Evolutionary conservation across 2,113 vertebrate species (phyloP), one percentile per base, ranked within the genome.

Genomic region (Puma concolor): DNA sequence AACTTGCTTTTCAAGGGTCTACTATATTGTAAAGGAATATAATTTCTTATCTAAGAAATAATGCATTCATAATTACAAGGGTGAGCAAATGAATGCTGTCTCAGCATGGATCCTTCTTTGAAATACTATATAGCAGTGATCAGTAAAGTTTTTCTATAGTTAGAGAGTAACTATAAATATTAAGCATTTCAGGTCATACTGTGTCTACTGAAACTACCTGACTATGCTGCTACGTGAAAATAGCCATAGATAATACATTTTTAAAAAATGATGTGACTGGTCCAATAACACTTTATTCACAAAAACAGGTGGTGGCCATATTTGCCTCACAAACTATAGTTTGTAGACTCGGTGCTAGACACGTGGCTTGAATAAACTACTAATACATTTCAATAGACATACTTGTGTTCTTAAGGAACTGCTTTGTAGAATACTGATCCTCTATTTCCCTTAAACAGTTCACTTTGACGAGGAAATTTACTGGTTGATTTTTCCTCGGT

Each of bases 261-360:
- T 29, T 31, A 38, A 69, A 80, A 63, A 63, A 85, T 79, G 12
- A 63, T 77, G 11, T 81, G 33, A 83, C 21, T 50, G 5, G 92
- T 81, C 79, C 77, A 60, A 82, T 81, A 54, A 96, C 85, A 95
- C 38, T 89, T 88, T 66, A 83, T 79, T 92, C 19, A 57, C 19
- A 92, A 92, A 88, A 94, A 86, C 3, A 81, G 4, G 83, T 82
- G 7, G 13, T 79, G 0, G 25, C 31, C n/a, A 71, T 77, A 85
- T 84, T 81, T 94, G 41, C 27, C 72, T 57, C n/a, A 84, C 23
- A 88, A 48, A 66, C 21, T 31, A 6, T 23, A 83, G 15, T 74
- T 29, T 97, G 31, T 31, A 2, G 23, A 77, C 41, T 77, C 33
- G 7, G 77, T 97, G 66, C 41, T 82, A 44, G 77, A 94, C 5